Conservation (phyloP, 2,113 vertebrate species). For the Gambusia affinis region DNA sequence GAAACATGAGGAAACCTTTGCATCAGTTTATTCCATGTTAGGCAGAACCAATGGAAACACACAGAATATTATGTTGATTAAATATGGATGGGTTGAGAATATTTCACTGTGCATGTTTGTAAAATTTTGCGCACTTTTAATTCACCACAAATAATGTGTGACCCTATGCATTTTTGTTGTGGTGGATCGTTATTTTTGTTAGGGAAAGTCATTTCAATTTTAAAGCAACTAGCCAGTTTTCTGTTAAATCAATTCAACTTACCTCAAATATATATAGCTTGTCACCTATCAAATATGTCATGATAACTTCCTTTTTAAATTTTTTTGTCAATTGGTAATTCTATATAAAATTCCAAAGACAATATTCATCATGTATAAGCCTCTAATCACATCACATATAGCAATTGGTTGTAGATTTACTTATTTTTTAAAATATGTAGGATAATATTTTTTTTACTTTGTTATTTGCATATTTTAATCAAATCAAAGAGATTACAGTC, state of each 20-base stretch:
- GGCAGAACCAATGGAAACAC: constrained; percentile 23
- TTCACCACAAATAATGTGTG: constrained; percentile 65
- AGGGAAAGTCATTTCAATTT: constrained; percentile 7
- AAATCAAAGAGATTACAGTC: constrained; percentile 2
- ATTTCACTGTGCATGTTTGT: constrained; percentile 50
- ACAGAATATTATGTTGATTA: constrained; percentile 47
- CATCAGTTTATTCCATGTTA: constrained; percentile 37
- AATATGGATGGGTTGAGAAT: constrained; percentile 62
- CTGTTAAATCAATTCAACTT: neutral
- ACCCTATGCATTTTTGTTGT: constrained; percentile 41
- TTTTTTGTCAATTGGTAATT: neutral
- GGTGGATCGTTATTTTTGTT: constrained; percentile 14
- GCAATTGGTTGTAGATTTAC: neutral
- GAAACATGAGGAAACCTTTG: constrained; percentile 36
- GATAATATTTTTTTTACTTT: neutral
- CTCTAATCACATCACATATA: neutral
- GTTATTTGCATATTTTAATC: no score
- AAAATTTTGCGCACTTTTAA: constrained; percentile 51
- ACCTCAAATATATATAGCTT: neutral
- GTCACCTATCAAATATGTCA: neutral
- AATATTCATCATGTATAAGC: neutral
- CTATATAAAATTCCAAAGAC: neutral
- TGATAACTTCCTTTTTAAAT: neutral
- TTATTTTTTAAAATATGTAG: neutral
- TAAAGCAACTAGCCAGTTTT: neutral